phyloP scores from a whole-genome alignment of 2,797 vertebrate genomes.

The Acanthornis magna region DNA sequence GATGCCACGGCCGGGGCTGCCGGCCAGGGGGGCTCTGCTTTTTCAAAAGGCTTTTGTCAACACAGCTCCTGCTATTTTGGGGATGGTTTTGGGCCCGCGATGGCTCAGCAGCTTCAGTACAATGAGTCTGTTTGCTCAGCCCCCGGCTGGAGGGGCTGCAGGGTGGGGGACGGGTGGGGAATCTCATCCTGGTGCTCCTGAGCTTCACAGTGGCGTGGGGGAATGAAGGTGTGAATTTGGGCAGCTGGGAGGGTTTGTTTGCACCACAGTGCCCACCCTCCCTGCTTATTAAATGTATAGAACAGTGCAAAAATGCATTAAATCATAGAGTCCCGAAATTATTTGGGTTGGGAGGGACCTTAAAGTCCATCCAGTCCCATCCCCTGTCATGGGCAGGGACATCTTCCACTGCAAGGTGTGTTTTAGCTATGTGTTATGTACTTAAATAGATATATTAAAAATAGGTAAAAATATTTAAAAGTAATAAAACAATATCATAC shows the following conservation, averaged over 20 bases:
- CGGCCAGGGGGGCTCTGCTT: not conserved
- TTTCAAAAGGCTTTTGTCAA: slow-evolving; percentile 35
- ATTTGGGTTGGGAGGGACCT: not conserved
- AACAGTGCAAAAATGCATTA: not conserved
- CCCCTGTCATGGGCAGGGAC: not conserved
- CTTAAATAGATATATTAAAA: not conserved
- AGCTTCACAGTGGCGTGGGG: not conserved
- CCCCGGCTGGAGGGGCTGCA: not conserved
- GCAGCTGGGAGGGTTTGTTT: not conserved
- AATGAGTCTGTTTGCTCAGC: slow-evolving; percentile 44
- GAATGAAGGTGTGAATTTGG: fast-evolving
- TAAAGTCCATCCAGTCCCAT: too few species aligned
- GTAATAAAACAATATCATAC: too few species aligned
- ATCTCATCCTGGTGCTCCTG: fast-evolving
- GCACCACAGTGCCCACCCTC: too few species aligned
- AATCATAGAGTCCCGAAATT: not conserved
- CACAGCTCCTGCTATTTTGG: not conserved
- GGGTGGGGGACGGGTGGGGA: not conserved
- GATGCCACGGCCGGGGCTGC: not conserved
- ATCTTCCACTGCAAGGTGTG: not conserved
- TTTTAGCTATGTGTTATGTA: fast-evolving
- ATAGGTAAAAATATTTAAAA: not conserved
- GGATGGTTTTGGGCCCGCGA: not conserved
- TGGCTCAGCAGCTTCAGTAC: slow-evolving; percentile 41
- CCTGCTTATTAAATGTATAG: not conserved